Evolutionary conservation across 2,113 vertebrate species (phyloP).

Genomic region (Crotalus horridus): DNA sequence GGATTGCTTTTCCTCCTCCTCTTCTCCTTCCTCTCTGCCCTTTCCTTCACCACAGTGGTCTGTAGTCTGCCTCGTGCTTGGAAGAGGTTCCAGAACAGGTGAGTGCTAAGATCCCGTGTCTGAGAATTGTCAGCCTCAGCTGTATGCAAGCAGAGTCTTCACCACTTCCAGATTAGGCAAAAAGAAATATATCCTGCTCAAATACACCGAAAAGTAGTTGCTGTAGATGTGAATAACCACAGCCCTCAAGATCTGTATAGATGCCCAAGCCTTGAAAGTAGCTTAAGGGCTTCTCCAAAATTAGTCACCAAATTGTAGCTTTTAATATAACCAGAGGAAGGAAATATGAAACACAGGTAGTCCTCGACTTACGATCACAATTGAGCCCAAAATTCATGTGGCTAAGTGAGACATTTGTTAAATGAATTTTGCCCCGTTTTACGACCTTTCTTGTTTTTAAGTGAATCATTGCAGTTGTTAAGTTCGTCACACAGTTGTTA

Average conservation of each 20-base stretch:
- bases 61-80: slow-evolving; percentile 88
- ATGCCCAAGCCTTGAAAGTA: not conserved
- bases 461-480: not conserved
- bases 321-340: not conserved
- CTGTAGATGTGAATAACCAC: not conserved
- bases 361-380: not conserved
- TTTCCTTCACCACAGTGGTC: slow-evolving; percentile 84
- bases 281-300: not conserved
- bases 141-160: not conserved
- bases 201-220: not conserved
- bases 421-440: not conserved
- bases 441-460: not conserved
- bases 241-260: not conserved
- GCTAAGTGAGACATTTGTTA: not conserved
- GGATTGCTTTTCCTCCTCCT: slow-evolving; percentile 87
- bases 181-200: not conserved
- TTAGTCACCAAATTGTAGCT: not conserved
- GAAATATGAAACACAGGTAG: not conserved
- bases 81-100: slow-evolving; percentile 86
- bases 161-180: not conserved
- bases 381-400: not conserved
- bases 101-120: slow-evolving; percentile 24
- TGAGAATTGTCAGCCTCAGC: not conserved
- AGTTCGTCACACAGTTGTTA: not conserved
- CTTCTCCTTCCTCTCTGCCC: slow-evolving; percentile 85